A percentile compares a stretch with the other conserved stretches of the same genome.
Conservation (phyloP, 2,888 invertebrate species). For the Pimpla rufipes region DNA sequence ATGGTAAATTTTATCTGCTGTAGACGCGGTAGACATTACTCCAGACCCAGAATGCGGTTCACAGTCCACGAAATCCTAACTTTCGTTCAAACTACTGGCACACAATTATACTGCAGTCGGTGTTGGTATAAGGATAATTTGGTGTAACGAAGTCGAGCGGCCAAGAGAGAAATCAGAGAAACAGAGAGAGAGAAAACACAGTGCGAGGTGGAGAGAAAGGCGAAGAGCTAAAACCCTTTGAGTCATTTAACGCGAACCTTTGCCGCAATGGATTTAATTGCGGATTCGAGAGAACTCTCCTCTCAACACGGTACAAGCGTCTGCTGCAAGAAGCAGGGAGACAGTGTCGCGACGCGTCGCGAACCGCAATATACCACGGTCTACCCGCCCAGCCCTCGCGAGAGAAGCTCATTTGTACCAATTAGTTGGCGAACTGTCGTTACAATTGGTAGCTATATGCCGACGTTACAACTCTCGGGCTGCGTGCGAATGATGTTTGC, state of each 20-base stretch:
- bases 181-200: not conserved
- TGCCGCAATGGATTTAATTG: constrained; percentile 47
- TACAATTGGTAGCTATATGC: constrained; percentile 46
- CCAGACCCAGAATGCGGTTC: constrained; percentile 1
- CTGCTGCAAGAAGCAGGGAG: constrained; percentile 26
- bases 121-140: constrained; percentile 19
- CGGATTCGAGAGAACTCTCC: constrained; percentile 41
- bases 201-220: not conserved
- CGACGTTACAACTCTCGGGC: constrained; percentile 22
- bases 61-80: constrained; percentile 3
- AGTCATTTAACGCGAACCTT: constrained; percentile 35
- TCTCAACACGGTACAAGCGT: constrained; percentile 30
- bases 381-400: constrained; percentile 14
- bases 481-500: constrained; percentile 39
- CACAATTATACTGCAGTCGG: constrained; percentile 4
- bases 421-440: constrained; percentile 50
- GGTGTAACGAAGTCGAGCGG: constrained; percentile 14
- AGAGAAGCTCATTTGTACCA: constrained; percentile 47
- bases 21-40: not conserved
- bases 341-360: constrained; percentile 26
- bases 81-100: not conserved
- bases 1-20: not conserved
- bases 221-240: constrained; percentile 33
- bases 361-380: constrained; percentile 38
- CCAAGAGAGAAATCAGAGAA: not conserved